These are phyloP conservation scores for Sylvilagus bachmani DNA, from an alignment of 2,113 vertebrate genomes.

Conservation along the genomic window DNA sequence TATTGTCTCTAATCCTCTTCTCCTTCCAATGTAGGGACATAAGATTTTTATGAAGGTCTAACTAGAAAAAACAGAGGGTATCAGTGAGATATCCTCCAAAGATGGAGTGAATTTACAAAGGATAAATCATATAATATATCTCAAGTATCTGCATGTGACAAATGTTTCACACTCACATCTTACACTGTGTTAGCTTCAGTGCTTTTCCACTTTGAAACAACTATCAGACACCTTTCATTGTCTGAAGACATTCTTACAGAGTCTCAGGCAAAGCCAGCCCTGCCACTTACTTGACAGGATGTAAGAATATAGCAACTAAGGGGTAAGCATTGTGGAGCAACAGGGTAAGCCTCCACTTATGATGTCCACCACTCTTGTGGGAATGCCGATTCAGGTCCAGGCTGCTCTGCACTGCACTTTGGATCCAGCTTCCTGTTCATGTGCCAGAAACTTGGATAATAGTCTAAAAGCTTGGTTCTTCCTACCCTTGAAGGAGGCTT, in stretches of 20 bases:
- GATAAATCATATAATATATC: background rate
- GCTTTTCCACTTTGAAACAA: background rate
- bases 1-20: background rate
- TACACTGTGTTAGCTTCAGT: background rate
- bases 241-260: background rate
- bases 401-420: too few relatives aligned
- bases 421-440: too few relatives aligned
- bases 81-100: background rate
- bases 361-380: too few relatives aligned
- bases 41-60: background rate
- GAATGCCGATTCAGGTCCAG: too few relatives aligned
- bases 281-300: background rate
- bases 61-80: constrained; percentile 1
- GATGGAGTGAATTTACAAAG: constrained; percentile 51
- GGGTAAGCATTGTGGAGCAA: too few relatives aligned
- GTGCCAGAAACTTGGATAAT: too few relatives aligned
- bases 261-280: background rate
- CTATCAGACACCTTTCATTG: background rate
- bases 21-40: background rate
- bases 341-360: too few relatives aligned
- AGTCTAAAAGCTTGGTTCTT: too few relatives aligned
- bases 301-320: background rate
- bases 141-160: background rate
- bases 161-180: background rate
- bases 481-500: too few relatives aligned